Conservation (phyloP, 2,113 vertebrate genomes). For the Gallinago paraguaiae region DNA sequence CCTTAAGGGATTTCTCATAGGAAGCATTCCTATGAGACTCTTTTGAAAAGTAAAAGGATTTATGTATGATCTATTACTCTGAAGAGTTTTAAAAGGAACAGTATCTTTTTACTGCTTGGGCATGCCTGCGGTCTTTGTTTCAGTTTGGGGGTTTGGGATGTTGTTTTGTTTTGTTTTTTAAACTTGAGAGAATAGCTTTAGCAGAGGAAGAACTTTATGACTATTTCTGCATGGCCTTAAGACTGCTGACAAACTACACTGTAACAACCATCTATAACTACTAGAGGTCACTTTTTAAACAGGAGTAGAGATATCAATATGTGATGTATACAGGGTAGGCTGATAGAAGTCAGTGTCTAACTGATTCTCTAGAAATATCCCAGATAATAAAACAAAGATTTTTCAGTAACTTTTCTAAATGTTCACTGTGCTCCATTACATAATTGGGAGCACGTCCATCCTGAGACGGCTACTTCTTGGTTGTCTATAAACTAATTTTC, state of each 20-base stretch:
- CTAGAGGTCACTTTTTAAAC: background rate
- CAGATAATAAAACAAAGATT: background rate
- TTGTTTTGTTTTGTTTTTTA: background rate
- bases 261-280: background rate
- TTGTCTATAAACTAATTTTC: background rate
- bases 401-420: background rate
- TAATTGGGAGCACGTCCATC: background rate
- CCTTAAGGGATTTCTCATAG: background rate
- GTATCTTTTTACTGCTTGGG: background rate
- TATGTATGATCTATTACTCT: background rate
- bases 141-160: background rate
- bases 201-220: background rate
- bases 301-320: background rate
- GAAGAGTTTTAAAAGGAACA: background rate
- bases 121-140: rapidly evolving
- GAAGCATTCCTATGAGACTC: background rate
- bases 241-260: background rate
- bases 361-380: background rate
- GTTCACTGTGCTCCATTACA: rapidly evolving
- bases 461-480: background rate
- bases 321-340: background rate
- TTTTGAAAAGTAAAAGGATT: background rate
- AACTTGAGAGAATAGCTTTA: background rate
- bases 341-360: background rate
- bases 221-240: background rate